Conservation (phyloP, 2,797 vertebrate genomes). For the Margarornis squamiger region DNA sequence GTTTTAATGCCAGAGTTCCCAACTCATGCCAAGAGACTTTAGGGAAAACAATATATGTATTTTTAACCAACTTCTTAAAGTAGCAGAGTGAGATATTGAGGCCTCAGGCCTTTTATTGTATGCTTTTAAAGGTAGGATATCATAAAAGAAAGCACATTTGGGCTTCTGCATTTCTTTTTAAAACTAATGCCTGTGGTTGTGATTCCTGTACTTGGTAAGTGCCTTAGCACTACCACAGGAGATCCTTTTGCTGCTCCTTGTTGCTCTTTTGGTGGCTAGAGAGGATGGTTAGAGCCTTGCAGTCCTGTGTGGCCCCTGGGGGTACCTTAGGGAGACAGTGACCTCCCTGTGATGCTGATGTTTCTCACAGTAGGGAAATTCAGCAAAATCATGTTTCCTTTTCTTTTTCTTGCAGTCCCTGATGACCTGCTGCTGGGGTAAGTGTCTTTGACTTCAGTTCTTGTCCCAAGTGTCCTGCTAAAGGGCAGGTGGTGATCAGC, state of each 20-base stretch:
- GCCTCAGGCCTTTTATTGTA: not conserved
- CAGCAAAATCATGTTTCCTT: not conserved
- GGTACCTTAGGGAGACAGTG: fast-evolving
- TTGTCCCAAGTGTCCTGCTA: not conserved
- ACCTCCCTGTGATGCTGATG: not conserved
- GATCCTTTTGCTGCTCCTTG: not conserved
- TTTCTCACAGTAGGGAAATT: not conserved
- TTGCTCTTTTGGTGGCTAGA: not conserved
- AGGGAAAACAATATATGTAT: not conserved
- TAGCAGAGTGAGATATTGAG: not conserved
- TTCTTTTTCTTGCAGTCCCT: constrained; percentile 83
- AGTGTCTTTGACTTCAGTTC: constrained; percentile 72
- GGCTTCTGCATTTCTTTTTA: not conserved
- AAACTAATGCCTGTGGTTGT: not conserved
- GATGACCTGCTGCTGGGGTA: constrained; percentile 91
- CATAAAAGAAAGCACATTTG: not conserved
- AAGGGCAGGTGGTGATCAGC: not conserved
- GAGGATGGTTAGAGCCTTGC: not conserved
- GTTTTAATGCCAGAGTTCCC: constrained; percentile 5
- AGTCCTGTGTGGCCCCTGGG: not conserved
- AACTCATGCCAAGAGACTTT: constrained; percentile 9
- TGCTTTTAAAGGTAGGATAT: not conserved
- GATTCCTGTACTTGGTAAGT: not conserved
- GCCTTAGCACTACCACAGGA: not conserved
- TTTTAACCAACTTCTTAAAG: constrained; percentile 48